phyloP scores from a whole-genome alignment of 2,113 vertebrate species.

The Heliornis fulica region DNA sequence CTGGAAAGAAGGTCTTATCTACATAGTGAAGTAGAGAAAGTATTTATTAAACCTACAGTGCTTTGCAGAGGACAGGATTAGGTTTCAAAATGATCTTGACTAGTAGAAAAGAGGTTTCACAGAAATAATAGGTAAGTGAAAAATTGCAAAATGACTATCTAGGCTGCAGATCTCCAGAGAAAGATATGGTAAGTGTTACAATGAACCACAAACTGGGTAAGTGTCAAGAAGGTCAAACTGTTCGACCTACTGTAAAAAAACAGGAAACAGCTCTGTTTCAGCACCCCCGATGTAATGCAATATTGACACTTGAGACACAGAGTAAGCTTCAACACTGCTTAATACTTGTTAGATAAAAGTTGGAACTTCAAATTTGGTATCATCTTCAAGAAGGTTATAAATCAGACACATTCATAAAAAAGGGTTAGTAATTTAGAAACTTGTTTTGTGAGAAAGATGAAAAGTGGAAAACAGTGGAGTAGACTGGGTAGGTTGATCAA shows the following conservation, averaged over 20 bases:
- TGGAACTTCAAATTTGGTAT: neutral
- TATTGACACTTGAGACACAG: neutral
- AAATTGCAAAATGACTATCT: neutral
- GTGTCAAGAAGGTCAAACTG: neutral
- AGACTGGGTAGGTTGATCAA: neutral
- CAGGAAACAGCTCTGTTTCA: neutral
- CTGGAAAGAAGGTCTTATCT: neutral
- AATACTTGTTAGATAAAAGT: neutral
- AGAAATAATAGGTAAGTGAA: neutral
- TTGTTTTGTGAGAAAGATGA: neutral
- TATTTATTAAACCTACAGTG: neutral
- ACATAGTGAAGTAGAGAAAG: neutral
- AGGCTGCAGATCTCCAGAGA: neutral
- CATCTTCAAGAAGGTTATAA: neutral
- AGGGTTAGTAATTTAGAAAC: neutral
- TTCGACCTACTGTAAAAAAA: neutral
- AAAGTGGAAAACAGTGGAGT: neutral
- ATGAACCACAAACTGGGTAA: neutral
- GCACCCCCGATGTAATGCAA: fast-evolving
- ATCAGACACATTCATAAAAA: neutral
- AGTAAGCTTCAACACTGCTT: neutral
- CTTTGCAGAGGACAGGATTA: neutral
- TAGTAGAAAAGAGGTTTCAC: neutral
- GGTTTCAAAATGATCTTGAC: neutral
- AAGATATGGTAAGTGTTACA: neutral